Conservation (phyloP, 2,797 vertebrate species). For the Pseudotriccus pelzelni region DNA sequence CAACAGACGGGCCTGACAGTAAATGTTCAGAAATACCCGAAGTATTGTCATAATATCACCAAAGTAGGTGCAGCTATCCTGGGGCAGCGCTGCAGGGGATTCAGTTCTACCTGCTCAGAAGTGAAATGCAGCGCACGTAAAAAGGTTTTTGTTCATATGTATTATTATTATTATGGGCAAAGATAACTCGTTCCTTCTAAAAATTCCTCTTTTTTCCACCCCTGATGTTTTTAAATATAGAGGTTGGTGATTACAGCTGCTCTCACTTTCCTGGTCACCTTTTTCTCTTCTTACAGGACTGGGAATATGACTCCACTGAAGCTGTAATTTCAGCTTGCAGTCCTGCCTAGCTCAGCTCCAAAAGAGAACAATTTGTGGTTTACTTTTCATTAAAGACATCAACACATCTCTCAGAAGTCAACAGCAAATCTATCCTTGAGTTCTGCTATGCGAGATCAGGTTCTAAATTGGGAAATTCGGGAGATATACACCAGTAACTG, state of each 20-base stretch:
- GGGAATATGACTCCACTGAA: not conserved
- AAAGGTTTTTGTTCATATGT: not conserved
- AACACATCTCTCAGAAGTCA: not conserved
- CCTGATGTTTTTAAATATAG: not conserved
- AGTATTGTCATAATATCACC: not conserved
- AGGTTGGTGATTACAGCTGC: rapidly evolving
- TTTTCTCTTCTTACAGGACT: not conserved
- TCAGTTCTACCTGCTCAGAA: not conserved
- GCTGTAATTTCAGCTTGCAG: slow-evolving; percentile 23
- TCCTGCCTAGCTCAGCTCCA: not conserved
- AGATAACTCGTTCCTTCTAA: not conserved
- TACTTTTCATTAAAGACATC: not conserved
- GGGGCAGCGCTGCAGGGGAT: not conserved
- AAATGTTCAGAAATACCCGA: not conserved
- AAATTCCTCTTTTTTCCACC: not conserved
- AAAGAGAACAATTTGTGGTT: not conserved
- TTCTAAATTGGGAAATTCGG: not conserved
- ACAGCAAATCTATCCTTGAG: not conserved
- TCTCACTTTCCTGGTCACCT: not conserved
- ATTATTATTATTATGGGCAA: not conserved
- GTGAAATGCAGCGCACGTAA: not conserved
- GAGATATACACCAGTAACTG: not conserved
- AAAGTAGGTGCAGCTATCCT: not conserved
- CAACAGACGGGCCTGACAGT: not conserved
- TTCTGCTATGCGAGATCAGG: not conserved